Percentiles rank a stretch among this genome's conserved stretches.
Conservation (phyloP, 2,888 invertebrate species). For the Digitonthophagus gazella region DNA sequence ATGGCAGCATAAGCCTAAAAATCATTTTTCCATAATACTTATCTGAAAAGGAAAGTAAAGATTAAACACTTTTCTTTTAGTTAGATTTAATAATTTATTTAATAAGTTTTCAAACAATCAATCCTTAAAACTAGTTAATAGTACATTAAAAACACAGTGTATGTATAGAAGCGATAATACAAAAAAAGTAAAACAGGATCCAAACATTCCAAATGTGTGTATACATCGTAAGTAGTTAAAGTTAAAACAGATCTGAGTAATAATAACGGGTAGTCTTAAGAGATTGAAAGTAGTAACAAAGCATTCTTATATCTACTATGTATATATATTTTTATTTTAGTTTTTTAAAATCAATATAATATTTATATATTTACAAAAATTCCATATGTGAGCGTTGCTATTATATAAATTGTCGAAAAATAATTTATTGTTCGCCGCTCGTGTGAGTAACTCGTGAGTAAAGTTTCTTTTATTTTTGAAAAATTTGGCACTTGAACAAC, state of each 20-base stretch:
- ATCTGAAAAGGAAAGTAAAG: not conserved
- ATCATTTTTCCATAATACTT: too few species aligned
- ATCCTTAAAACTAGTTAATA: conserved; percentile 35
- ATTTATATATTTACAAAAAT: not conserved
- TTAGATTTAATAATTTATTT: conserved; percentile 31
- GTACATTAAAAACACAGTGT: conserved; percentile 30
- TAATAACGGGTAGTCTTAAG: not conserved
- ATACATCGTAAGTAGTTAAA: not conserved
- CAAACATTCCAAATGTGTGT: conserved; percentile 27
- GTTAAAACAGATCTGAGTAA: not conserved
- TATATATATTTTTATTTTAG: not conserved
- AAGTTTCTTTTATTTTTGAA: conserved; percentile 14
- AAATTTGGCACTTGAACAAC: conserved; percentile 26
- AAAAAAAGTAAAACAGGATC: conserved; percentile 25
- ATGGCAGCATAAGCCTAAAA: too few species aligned
- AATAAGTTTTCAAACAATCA: conserved; percentile 33
- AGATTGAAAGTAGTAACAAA: not conserved
- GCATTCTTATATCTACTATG: not conserved
- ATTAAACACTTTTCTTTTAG: conserved; percentile 12
- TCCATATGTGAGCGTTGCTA: not conserved
- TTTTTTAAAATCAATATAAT: not conserved
- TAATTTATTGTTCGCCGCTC: not conserved
- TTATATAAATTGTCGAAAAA: not conserved
- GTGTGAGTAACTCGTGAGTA: not conserved
- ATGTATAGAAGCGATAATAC: conserved; percentile 21